A percentile compares a stretch with the other conserved stretches of the same genome.
These are phyloP conservation scores for Parotia lawesii DNA, from an alignment of 2,113 vertebrate species.

Conservation along the genomic window DNA sequence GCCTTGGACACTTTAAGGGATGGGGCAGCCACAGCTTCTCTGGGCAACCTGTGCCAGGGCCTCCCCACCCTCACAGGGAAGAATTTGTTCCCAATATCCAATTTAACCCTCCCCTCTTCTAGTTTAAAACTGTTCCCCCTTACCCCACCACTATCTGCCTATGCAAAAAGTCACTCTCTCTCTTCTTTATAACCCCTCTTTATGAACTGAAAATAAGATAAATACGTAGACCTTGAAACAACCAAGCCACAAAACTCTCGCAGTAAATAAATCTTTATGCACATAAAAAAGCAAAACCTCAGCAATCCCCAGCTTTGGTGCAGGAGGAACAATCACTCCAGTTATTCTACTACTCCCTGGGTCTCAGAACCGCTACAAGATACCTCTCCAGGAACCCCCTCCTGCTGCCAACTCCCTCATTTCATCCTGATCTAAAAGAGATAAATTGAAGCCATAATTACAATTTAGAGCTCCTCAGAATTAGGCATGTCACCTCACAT, in stretches of 20 bases:
- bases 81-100: neutral
- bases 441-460: rapidly evolving
- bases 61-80: neutral
- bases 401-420: neutral
- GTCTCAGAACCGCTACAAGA: rapidly evolving
- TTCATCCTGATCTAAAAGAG: neutral
- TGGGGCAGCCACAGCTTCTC: neutral
- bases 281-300: neutral
- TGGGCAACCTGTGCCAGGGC: neutral
- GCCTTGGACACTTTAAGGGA: neutral
- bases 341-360: neutral
- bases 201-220: neutral
- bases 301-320: neutral
- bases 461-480: neutral
- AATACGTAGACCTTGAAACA: neutral
- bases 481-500: neutral
- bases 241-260: neutral
- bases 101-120: neutral
- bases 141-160: neutral
- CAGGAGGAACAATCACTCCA: neutral
- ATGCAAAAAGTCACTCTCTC: neutral
- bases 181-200: neutral
- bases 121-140: neutral
- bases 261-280: neutral
- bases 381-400: neutral